Evolutionary conservation across 2,113 vertebrate species (phyloP), one percentile per base, ranked within the genome.

Genomic region (Xyliphius kryptos): DNA sequence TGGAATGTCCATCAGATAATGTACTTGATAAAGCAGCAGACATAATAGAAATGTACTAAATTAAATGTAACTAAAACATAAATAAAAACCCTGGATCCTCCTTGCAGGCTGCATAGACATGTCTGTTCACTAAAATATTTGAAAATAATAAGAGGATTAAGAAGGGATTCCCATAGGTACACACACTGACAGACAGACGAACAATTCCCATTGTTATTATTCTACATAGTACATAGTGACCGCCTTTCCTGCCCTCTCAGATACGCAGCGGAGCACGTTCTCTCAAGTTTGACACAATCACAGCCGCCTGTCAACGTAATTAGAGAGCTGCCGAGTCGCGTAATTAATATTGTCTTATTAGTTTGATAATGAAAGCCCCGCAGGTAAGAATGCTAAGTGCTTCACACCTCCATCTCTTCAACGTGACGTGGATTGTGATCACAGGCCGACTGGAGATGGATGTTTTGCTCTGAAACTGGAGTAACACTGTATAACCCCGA

Each of bases 281-380:
- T 26, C 67, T 74, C 70, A 74, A 76, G 79, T 69, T 58, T 44
- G 78, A 79, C 70, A 61, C 56, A 32, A 66, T 77, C 78, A 76
- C 75, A 66, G 74, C 78, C 80, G 75, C 81, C 80, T 81, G 84
- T 83, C 83, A 76, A 75, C 74, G 69, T 81, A 81, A 80, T 80
- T 78, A 81, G 80, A 84, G 75, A 77, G 71, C 69, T 70, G 78
- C 69, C 75, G 78, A 78, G 79, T 83, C 82, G 78, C 76, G 78
- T 83, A 85, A 88, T 86, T 86, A 86, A 79, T 78, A 85, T 76
- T 80, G 80, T 82, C 82, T 85, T 83, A 85, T 84, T 85, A 84
- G 83, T 79, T 77, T 75, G 76, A 80, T 85, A 83, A 86, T 86
- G 79, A 82, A 84, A 81, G 70, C 81, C 85, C 83, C 70, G 83